Base-by-base conservation (phyloP, 2,888 invertebrate genomes). In the Punctoribates punctum region DNA sequence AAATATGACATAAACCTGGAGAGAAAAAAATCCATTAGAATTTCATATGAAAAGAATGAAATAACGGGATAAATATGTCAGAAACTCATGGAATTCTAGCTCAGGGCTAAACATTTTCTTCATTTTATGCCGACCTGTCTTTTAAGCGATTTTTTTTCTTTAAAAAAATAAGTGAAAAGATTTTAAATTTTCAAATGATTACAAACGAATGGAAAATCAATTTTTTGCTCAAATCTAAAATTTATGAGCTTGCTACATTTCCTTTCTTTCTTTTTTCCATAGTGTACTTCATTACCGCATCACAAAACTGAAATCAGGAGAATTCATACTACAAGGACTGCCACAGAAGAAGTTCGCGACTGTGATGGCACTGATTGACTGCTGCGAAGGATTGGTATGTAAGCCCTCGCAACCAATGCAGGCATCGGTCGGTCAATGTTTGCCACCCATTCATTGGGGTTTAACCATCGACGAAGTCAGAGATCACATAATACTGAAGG, bases 271-370 rank as follows among this genome's bases (percentile, higher is more conserved):
- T 23, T 46, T 70, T 67, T 0, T 57, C 15, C 70, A 48, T 73
- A 80, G 80, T 48, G 80, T 81, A 48, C 79, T 81, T 23, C 81
- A 81, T 76, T 81, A 81, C 74, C 80, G 80, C 9, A 81, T 81
- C 27, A 79, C 78, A 73, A 78, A 78, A 73, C 73, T 79, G n/a
- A 72, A 76, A n/a, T 79, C 77, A 70, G 81, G 81, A 1, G 77
- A 79, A 60, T 79, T 80, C 34, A 78, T 77, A 11, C 60, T 81
- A n/a, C 79, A 79, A 73, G 81, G 81, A 27, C 78, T 80, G 34
- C 79, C 79, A 17, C 73, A 78, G 23, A 80, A 81, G 74, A 78
- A 78, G 62, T 81, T 81, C 73, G 38, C 77, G 11, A 78, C 80
- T 13, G 80, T 80, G 15, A 78, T 80, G 5, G 80, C 80, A 42